Base-by-base conservation (phyloP, 1,140 invertebrate genomes). In the Drosophila nigrodunni region DNA sequence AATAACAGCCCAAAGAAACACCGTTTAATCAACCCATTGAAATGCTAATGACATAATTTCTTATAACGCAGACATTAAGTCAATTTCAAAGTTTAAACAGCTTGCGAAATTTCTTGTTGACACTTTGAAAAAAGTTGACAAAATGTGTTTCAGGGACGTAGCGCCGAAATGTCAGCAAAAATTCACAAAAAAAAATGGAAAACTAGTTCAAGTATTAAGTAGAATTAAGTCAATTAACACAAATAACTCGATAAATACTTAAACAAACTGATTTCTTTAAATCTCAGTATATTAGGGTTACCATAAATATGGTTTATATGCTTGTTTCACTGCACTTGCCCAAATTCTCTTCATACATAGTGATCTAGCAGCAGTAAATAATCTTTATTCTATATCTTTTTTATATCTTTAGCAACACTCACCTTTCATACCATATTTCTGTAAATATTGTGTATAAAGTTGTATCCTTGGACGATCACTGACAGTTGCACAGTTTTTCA, bases 21-120 rank as follows among this genome's bases (percentile, higher is more conserved):
- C 39, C 15, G 5, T 57, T 7, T 47, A 71, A 71, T 71, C 41
- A 57, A 81, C 65, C 47, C 61, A 79, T 82, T 74, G 59, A 78
- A 77, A 82, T 88, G 71, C 39, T 69, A 77, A 68, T 74, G 61
- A 79, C 50, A 76, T 57, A 62, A 70, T 88, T 87, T 74, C 47
- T 52, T 13, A 57, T 68, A 67, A 11, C 25, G 25, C 25, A 30
- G 46, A 21, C 13, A 52, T 30, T 46, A 49, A 60, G 57, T 82
- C 59, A 68, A 80, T 30, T 30, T 30, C 25, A 30, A 82, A 71
- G 76, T 68, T 78, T 44, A 65, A 47, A 46, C 57, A 64, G 61
- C 58, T 85, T 70, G 62, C 67, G 62, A 81, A 69, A 72, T 52
- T 54, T 60, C 46, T 61, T 49, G 43, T 65, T 68, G 66, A 60